These are phyloP conservation scores for Euzetes globulus DNA, from an alignment of 2,888 invertebrate genomes.

Conservation along the genomic window DNA sequence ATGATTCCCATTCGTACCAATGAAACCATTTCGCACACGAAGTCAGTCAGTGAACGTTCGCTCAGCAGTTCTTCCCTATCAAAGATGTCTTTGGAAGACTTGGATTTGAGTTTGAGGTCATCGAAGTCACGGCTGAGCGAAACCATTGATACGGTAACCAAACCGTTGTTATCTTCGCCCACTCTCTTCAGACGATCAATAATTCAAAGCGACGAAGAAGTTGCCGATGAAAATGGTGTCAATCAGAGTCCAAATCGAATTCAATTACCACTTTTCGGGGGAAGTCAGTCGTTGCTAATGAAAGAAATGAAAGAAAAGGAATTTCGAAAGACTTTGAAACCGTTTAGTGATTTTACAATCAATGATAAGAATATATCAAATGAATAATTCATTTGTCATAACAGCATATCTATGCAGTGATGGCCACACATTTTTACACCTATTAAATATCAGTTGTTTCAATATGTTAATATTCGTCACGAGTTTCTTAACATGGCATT, in stretches of 20 bases:
- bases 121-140: conserved; percentile 2
- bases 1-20: not conserved
- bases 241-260: not conserved
- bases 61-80: not conserved
- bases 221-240: not conserved
- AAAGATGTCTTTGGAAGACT: not conserved
- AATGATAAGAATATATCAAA: not conserved
- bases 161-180: not conserved
- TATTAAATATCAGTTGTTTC: too few relatives aligned
- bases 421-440: too few relatives aligned
- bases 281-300: not conserved
- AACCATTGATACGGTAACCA: not conserved
- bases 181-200: not conserved
- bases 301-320: not conserved
- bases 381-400: not conserved
- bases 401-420: too few relatives aligned
- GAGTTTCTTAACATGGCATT: too few relatives aligned
- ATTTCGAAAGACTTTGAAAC: not conserved
- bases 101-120: not conserved
- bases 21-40: not conserved
- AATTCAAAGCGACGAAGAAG: not conserved
- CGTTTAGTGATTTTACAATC: not conserved
- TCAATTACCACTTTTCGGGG: not conserved
- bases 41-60: not conserved
- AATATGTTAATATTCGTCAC: too few relatives aligned